A percentile compares a stretch with the other conserved stretches of the same genome.
These are phyloP conservation scores for Tinamus guttatus DNA, from an alignment of 2,113 vertebrate genomes.

Conservation along the genomic window DNA sequence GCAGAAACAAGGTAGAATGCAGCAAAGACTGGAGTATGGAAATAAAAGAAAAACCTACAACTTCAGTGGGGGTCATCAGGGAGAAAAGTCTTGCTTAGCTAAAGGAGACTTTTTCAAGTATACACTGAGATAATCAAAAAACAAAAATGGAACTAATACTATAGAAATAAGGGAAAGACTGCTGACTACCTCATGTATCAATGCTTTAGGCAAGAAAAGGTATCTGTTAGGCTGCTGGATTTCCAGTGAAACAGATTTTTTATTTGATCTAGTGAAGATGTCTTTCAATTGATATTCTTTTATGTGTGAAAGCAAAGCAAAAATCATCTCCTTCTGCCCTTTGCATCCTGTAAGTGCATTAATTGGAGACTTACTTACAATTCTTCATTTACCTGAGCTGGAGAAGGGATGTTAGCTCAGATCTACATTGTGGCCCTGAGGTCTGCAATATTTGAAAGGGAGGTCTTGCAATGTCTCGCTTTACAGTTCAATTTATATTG, in stretches of 20 bases:
- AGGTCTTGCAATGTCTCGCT: too few relatives aligned
- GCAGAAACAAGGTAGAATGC: not conserved
- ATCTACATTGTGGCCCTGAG: too few relatives aligned
- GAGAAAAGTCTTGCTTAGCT: not conserved
- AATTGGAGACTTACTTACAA: too few relatives aligned
- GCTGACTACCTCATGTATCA: not conserved
- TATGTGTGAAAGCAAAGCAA: too few relatives aligned
- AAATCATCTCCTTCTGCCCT: too few relatives aligned
- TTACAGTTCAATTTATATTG: too few relatives aligned
- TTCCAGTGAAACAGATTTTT: not conserved
- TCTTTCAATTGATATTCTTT: too few relatives aligned
- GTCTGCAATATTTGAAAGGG: too few relatives aligned
- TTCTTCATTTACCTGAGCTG: too few relatives aligned
- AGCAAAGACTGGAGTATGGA: not conserved
- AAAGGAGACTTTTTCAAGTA: not conserved
- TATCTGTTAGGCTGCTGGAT: not conserved
- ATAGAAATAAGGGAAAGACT: not conserved
- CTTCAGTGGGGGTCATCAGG: not conserved
- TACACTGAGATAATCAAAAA: not conserved
- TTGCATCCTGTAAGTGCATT: too few relatives aligned
- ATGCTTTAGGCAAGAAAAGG: not conserved
- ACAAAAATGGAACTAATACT: not conserved
- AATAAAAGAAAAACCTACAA: not conserved
- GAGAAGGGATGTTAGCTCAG: too few relatives aligned
- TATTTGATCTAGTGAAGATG: not conserved